Evolutionary conservation across 2,888 invertebrate species (phyloP).

Genomic region (Hermaeophaga mercurialis): DNA sequence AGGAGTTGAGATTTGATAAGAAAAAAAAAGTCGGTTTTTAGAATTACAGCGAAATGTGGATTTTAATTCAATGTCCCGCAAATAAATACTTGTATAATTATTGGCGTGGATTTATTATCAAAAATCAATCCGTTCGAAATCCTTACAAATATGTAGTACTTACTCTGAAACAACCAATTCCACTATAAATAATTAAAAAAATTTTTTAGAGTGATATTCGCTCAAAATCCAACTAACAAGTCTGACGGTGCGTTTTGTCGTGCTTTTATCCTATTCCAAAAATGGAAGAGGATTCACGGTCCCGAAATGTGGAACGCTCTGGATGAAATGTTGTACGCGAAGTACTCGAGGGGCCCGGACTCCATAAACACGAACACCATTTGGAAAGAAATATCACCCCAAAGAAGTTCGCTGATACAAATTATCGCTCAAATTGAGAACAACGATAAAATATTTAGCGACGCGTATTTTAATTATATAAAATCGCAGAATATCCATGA

Average conservation of each 20-base stretch:
- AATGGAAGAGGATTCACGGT: slow-evolving; percentile 42
- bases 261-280: slow-evolving; percentile 45
- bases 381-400: slow-evolving; percentile 39
- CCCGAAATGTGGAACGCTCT: slow-evolving; percentile 35
- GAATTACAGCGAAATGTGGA: not conserved
- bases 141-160: no score
- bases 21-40: no score
- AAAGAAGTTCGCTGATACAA: slow-evolving; percentile 28
- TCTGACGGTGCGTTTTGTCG: slow-evolving; percentile 46
- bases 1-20: no score
- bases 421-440: slow-evolving; percentile 26
- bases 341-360: slow-evolving; percentile 39
- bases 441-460: slow-evolving; percentile 28
- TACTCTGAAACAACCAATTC: no score
- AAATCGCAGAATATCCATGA: slow-evolving; percentile 34
- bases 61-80: no score
- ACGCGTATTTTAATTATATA: slow-evolving; percentile 43
- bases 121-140: no score
- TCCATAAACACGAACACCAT: slow-evolving; percentile 38
- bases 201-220: slow-evolving; percentile 43
- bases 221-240: slow-evolving; percentile 36
- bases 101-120: no score
- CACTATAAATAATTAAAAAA: no score
- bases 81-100: no score
- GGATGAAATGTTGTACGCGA: slow-evolving; percentile 40